Evolutionary conservation across 1,140 invertebrate species (phyloP), one percentile per base, ranked within the genome.

Genomic region (Nasonia vitripennis): DNA sequence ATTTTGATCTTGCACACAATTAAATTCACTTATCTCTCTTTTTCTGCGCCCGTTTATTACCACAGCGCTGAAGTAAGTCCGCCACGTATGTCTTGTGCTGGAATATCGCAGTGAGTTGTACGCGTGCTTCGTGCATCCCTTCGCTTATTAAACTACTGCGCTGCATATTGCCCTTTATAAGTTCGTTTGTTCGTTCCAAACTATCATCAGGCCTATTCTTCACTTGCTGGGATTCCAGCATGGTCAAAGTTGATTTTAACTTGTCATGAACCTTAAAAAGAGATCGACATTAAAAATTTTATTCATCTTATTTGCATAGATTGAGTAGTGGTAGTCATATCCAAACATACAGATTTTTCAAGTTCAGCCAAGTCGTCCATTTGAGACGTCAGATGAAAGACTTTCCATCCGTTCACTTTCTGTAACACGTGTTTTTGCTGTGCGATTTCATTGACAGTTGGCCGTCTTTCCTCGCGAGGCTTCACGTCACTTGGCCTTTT

Each of bases 361-460:
- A 91, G 91, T 84, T 90, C 94, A 92, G 98, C 98, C 93, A 99
- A 92, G 93, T 98, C 97, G 89, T 99, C 97, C 95, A 99, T 97
- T 94, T 99, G 98, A 41, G 97, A 96, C 20, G 96, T 97, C 78
- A 99, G 94, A 93, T 99, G 97, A 94, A 98, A 96, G 45, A 99
- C 94, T 94, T 99, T 99, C 98, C 98, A 99, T 14, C 98, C 98
- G 91, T 97, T 97, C n/a, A 98, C 95, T 93, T 97, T 98, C 88
- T 98, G 96, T 85, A 97, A 92, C 37, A 98, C 96, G 90, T 97
- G 95, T 88, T 96, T 96, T 91, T 99, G 98, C 93, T 97, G 97
- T 2, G 98, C 97, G 87, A 99, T 94, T 93, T 99, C 98, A 89
- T 96, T 96, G 3, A 98, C 96, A 9, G 97, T 96, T 9, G 96